phyloP scores from a whole-genome alignment of 2,888 invertebrate genomes.

The Neocrepidodera transversa region DNA sequence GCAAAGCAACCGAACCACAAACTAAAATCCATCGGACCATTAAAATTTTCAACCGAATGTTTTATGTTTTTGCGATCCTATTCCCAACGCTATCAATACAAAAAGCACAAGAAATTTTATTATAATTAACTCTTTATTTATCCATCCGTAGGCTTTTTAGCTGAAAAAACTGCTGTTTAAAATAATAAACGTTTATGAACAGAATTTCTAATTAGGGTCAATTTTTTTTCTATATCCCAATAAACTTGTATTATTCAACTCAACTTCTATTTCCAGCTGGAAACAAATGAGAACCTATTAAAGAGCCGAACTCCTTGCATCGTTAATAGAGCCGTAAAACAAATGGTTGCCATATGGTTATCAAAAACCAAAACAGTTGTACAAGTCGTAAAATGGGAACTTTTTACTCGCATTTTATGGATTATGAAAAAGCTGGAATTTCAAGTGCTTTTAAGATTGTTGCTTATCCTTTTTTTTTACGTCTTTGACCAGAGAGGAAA shows the following conservation, averaged over 20 bases:
- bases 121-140: slow-evolving; percentile 23
- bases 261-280: slow-evolving; percentile 5
- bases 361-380: slow-evolving; percentile 36
- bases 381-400: slow-evolving; percentile 15
- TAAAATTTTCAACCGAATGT: slow-evolving; percentile 39
- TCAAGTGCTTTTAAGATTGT: slow-evolving; percentile 26
- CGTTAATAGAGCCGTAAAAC: slow-evolving; percentile 38
- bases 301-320: slow-evolving; percentile 14
- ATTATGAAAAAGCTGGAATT: slow-evolving; percentile 22
- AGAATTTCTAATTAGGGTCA: no score
- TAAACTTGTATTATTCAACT: no score
- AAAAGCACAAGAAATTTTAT: slow-evolving; percentile 33
- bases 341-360: slow-evolving; percentile 43
- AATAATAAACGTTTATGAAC: no score
- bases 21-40: slow-evolving; percentile 40
- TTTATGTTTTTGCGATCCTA: slow-evolving; percentile 38
- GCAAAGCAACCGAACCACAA: slow-evolving; percentile 39
- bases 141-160: slow-evolving; percentile 1
- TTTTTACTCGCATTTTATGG: slow-evolving; percentile 28
- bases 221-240: no score
- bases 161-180: no score
- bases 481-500: slow-evolving; percentile 4
- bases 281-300: slow-evolving; percentile 19
- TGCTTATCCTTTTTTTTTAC: slow-evolving; percentile 20
- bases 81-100: slow-evolving; percentile 24